phyloP scores from a whole-genome alignment of 2,113 vertebrate species.

The Pionites leucogaster region DNA sequence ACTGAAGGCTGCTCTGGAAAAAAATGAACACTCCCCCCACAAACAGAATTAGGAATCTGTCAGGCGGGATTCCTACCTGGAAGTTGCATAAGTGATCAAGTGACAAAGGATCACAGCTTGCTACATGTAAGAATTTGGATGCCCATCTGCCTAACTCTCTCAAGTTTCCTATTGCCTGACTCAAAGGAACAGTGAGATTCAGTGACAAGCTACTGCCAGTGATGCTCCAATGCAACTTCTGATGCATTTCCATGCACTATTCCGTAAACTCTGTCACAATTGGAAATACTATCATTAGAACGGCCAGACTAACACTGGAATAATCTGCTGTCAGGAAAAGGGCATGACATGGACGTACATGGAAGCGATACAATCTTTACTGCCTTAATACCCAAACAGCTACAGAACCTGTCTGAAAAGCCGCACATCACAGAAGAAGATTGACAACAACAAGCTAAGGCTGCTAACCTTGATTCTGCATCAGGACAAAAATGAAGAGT shows the following conservation, averaged over 20 bases:
- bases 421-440: not conserved
- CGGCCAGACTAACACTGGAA: not conserved
- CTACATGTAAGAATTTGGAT: not conserved
- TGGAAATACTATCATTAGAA: rapidly evolving
- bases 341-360: not conserved
- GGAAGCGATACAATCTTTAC: not conserved
- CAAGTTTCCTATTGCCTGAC: not conserved
- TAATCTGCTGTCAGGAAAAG: not conserved
- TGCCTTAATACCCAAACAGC: not conserved
- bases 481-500: not conserved
- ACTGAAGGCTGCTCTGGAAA: not conserved
- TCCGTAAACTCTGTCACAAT: not conserved
- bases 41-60: not conserved
- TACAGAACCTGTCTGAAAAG: not conserved
- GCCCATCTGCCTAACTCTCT: not conserved
- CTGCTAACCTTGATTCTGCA: not conserved
- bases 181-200: not conserved
- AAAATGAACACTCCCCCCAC: not conserved
- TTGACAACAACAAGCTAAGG: not conserved
- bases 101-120: not conserved
- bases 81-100: not conserved
- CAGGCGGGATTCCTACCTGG: not conserved
- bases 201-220: not conserved
- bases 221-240: not conserved
- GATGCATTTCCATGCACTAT: not conserved